Evolutionary conservation across 2,113 vertebrate species (phyloP), one percentile per base, ranked within the genome.

Genomic region (Salvelinus namaycush): DNA sequence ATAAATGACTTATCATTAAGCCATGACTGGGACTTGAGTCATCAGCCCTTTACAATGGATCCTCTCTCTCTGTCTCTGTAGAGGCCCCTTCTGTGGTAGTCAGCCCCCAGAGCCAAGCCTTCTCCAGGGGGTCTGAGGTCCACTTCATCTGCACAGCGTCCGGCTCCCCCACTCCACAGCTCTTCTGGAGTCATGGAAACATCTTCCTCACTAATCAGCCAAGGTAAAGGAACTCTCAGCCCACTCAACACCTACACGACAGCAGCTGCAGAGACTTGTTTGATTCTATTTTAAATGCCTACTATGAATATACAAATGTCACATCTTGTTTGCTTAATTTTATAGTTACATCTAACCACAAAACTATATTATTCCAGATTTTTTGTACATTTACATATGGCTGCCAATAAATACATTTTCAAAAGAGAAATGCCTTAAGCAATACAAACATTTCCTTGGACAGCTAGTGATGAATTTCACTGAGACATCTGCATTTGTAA

Each of bases 61-160:
- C 20, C 8, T 11, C n/a, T 62, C 8, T 11, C n/a, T 62, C 20
- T 62, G n/a, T 75, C 7, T 74, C 79, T 54, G 16, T 81, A 98
- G 97, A 96, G 89, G 90, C 86, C 4, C 96, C 96, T 0, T 91
- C 90, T 81, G 95, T 97, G 87, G 90, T 83, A 81, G 92, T 97
- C 16, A 88, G 89, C 0, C 84, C 93, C 75, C 88, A 87, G 51
- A 92, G 89, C 20, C 92, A 90, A 89, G 87, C 13, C 0, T 95
- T 97, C 81, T 85, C 94, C 74, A 90, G 89, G 72, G 96, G 95
- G 60, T 86, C 90, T 69, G 95, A 96, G 81, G 91, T 97, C 82
- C 86, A 34, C 80, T 86, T 97, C 67, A 91, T 90, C 92, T 98
- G 97, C 88, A 93, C 91, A 0, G 93, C 93, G 0, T 90, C 94